Evolutionary conservation across 2,888 invertebrate genomes (phyloP).

Genomic region (Drosophila paranaensis): DNA sequence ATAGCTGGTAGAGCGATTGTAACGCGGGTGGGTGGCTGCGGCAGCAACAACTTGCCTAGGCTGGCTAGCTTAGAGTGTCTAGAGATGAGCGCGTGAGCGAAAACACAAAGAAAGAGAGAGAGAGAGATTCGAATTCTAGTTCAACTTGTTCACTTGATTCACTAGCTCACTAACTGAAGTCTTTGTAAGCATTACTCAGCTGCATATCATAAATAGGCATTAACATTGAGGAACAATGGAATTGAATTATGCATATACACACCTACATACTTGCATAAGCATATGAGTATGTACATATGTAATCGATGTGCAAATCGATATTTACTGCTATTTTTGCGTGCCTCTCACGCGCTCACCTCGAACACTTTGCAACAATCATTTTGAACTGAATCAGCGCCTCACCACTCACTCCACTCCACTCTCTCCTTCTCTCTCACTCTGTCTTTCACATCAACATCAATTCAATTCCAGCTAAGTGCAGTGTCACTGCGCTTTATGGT

Average conservation of each 20-base stretch:
- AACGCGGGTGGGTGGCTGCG: neutral
- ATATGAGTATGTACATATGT: no score
- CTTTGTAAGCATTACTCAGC: no score
- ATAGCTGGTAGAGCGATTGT: conserved; percentile 20
- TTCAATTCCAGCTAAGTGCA: conserved; percentile 42
- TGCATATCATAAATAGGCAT: no score
- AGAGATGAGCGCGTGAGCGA: conserved; percentile 39
- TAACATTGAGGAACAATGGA: no score
- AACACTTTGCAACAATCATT: conserved; percentile 12
- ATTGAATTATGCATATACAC: neutral
- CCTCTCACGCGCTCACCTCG: conserved; percentile 28
- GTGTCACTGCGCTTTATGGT: conserved; percentile 45
- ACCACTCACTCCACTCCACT: neutral
- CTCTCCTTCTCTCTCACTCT: neutral
- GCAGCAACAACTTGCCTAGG: conserved; percentile 5
- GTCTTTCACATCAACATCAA: conserved; percentile 20
- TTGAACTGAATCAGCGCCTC: conserved; percentile 41
- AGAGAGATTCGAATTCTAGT: neutral
- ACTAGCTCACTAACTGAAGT: neutral
- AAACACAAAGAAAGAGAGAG: neutral
- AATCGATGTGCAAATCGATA: neutral
- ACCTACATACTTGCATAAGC: no score
- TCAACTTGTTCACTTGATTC: neutral
- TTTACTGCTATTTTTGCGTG: neutral
- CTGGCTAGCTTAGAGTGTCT: neutral